Percentiles rank a stretch among this genome's conserved stretches.
These are phyloP conservation scores for Halisarca cf. caerulea DNA, from an alignment of 37 sponge, comb jelly and placozoan species.

Conservation along the genomic window DNA sequence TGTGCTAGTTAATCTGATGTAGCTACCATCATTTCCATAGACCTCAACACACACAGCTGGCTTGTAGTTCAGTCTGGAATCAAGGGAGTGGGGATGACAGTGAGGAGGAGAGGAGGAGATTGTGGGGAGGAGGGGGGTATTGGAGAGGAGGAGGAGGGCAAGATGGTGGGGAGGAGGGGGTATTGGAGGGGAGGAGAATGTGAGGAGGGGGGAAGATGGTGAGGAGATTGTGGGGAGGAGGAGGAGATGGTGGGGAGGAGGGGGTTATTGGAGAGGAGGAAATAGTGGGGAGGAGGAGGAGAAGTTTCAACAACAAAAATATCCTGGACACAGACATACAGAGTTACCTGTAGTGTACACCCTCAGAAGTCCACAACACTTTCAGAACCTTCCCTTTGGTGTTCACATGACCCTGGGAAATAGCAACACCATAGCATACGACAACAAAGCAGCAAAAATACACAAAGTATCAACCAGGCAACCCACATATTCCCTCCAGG, in stretches of 20 bases:
- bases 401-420: background rate
- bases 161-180: too few relatives aligned
- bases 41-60: slow-evolving; percentile 37
- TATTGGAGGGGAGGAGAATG: too few relatives aligned
- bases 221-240: too few relatives aligned
- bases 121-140: too few relatives aligned
- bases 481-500: background rate
- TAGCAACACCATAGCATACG: too few relatives aligned
- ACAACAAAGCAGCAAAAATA: background rate
- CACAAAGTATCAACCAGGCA: background rate
- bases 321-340: too few relatives aligned
- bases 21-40: background rate
- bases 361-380: slow-evolving; percentile 3
- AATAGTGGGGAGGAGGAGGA: background rate
- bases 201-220: too few relatives aligned
- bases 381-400: background rate
- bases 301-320: background rate
- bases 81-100: too few relatives aligned
- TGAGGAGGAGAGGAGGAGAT: too few relatives aligned
- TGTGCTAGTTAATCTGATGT: slow-evolving; percentile 29
- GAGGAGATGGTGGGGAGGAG: too few relatives aligned
- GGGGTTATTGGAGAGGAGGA: too few relatives aligned
- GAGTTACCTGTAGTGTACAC: background rate
- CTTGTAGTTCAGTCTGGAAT: slow-evolving; percentile 4
- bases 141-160: too few relatives aligned